phyloP scores from a whole-genome alignment of 2,888 invertebrate genomes.

The Luperina nickerlii region DNA sequence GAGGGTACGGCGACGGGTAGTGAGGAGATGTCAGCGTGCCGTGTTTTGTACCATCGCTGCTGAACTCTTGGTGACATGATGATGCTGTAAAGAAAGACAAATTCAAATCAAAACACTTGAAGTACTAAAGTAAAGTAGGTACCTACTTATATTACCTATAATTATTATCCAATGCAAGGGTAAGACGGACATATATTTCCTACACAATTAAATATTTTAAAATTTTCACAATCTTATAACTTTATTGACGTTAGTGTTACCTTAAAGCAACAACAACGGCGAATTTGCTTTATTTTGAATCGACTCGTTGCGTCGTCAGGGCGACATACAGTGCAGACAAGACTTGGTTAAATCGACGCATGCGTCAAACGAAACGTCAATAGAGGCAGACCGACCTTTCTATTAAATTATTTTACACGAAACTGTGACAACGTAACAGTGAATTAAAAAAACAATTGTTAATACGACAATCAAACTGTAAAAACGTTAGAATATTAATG shows the following conservation, averaged over 20 bases:
- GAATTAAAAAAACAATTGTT: neutral
- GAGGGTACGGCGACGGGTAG: constrained; percentile 95
- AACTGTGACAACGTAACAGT: constrained; percentile 13
- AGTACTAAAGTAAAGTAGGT: too few species aligned
- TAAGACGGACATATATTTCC: neutral
- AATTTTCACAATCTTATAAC: neutral
- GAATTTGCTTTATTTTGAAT: constrained; percentile 2
- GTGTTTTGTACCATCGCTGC: constrained; percentile 94
- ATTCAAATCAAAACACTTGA: neutral
- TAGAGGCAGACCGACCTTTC: constrained; percentile 42
- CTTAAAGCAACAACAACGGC: neutral
- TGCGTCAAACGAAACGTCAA: constrained; percentile 64
- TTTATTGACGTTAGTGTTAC: neutral
- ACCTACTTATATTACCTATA: too few species aligned
- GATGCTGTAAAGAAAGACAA: constrained; percentile 91
- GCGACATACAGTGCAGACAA: neutral
- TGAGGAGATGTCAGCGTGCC: constrained; percentile 96
- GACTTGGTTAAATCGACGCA: constrained; percentile 53
- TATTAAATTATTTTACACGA: neutral
- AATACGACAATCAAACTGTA: neutral
- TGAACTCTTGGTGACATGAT: constrained; percentile 94
- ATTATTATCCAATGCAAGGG: neutral
- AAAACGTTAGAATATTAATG: neutral
- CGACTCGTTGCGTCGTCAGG: too few species aligned
- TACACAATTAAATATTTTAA: neutral